Evolutionary conservation across 2,113 vertebrate genomes (phyloP), one percentile per base, ranked within the genome.

Genomic region (Dromiciops gliroides): DNA sequence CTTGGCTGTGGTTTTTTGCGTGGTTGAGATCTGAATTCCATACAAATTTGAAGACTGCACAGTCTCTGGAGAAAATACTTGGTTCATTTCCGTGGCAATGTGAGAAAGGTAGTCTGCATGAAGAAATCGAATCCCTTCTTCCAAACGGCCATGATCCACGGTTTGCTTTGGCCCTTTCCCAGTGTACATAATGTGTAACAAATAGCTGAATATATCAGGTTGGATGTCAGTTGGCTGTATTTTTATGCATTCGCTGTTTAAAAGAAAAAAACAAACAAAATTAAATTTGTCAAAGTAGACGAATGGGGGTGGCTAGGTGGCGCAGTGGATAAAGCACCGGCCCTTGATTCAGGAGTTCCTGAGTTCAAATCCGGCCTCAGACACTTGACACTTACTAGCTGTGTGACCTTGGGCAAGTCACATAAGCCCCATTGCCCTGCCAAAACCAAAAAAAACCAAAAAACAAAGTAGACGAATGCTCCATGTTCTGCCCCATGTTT

Each of bases 181-280:
- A 0, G 99, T 99, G 98, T 99, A 99, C 99, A 99, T 99, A 97
- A 99, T 99, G 98, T 99, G 99, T 89, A 99, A 98, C 98, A 99
- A 98, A 98, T 99, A 99, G 98, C 99, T 99, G 98, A 99, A 99
- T 97, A 99, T 99, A 94, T 99, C 99, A 0, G 99, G 99, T 96
- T 99, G 99, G 98, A 99, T 99, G 98, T 99, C 99, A 0, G 99
- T 98, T 92, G 99, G 99, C 97, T 99, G 99, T 97, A 99, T 99
- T 99, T 99, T 99, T 98, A 99, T 99, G 97, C 99, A 99, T 96
- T 99, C 99, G 2, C 99, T 99, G 98, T 96, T 93, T 95, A 96
- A 97, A 98, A 98, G 75, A 98, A 98, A 96, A 97, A 95, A 95
- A 95, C 96, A 95, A 28, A 96, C 14, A 90, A 92, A 95, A 96